Percentiles rank a stretch among this genome's conserved stretches.
Conservation (phyloP, 2,888 invertebrate genomes). For the Lacanobia oleracea region DNA sequence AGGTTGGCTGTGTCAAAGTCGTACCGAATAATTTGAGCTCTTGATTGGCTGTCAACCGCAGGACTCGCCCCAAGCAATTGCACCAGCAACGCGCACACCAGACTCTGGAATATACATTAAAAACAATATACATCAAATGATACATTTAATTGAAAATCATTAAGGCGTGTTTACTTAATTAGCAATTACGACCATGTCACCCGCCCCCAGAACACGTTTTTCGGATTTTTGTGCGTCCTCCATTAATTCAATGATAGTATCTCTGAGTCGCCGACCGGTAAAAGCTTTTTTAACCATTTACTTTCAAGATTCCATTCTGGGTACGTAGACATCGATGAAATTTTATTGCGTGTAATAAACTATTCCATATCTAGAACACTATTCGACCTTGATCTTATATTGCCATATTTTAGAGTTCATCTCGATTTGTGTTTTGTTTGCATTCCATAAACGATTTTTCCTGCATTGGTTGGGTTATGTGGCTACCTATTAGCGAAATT, state of each 20-base stretch:
- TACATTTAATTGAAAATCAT: slow-evolving; percentile 20
- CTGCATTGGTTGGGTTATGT: not conserved
- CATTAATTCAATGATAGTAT: slow-evolving; percentile 47
- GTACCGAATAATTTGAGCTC: slow-evolving; percentile 80
- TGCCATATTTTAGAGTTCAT: slow-evolving; percentile 46
- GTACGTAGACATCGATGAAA: slow-evolving; percentile 14
- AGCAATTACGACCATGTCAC: slow-evolving; percentile 16
- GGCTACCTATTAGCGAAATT: not conserved
- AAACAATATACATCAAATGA: slow-evolving; percentile 43
- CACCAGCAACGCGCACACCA: slow-evolving; percentile 70
- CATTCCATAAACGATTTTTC: slow-evolving; percentile 14
- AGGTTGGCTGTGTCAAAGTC: slow-evolving; percentile 81
- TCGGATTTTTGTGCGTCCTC: slow-evolving; percentile 15
- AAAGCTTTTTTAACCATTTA: slow-evolving; percentile 24
- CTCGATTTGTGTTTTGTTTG: slow-evolving; percentile 7
- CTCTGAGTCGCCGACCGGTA: slow-evolving; percentile 8
- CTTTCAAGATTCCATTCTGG: slow-evolving; percentile 29
- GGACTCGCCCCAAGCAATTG: slow-evolving; percentile 74
- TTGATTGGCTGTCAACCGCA: slow-evolving; percentile 72
- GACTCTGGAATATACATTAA: slow-evolving; percentile 80
- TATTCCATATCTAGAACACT: slow-evolving; percentile 61
- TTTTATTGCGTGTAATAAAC: slow-evolving; percentile 56
- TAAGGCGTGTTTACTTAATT: slow-evolving; percentile 31
- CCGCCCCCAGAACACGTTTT: slow-evolving; percentile 17
- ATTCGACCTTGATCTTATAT: slow-evolving; percentile 53